Evolutionary conservation across 2,113 vertebrate species (phyloP).

Genomic region (Odocoileus virginianus): DNA sequence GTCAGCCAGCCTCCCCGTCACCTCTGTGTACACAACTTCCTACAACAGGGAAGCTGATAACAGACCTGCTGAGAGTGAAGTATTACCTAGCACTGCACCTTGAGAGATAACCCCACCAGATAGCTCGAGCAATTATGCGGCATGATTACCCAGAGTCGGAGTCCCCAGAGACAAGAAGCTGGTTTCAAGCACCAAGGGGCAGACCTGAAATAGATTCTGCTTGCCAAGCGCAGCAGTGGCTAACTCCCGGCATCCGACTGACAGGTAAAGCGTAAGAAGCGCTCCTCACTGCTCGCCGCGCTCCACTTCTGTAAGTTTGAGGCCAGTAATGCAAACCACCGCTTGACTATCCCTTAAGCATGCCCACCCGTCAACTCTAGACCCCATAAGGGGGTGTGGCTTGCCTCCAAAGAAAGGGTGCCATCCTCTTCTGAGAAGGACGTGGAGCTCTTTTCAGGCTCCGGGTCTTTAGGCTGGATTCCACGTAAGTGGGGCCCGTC

Average conservation of each 20-base stretch:
- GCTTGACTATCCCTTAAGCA: conserved; percentile 73
- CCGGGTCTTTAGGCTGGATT: conserved; percentile 33
- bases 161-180: conserved; percentile 26
- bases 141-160: conserved; percentile 28
- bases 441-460: conserved; percentile 7
- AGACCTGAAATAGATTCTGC: conserved; percentile 55
- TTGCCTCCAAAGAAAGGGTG: conserved; percentile 53
- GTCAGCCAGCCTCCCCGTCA: background rate
- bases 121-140: background rate
- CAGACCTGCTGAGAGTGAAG: background rate
- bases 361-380: conserved; percentile 74
- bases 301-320: conserved; percentile 30
- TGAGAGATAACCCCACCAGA: background rate
- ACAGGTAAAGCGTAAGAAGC: background rate
- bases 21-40: background rate
- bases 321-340: background rate
- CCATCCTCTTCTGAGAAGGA: conserved; percentile 69
- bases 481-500: conserved; percentile 41
- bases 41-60: background rate
- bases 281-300: conserved; percentile 57
- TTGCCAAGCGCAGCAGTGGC: conserved; percentile 58
- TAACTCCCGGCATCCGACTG: background rate
- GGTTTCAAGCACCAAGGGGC: conserved; percentile 34
- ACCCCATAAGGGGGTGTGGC: conserved; percentile 69
- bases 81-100: background rate